These are phyloP conservation scores for Penaeus monodon DNA, from an alignment of 2,888 invertebrate genomes.

Conservation along the genomic window DNA sequence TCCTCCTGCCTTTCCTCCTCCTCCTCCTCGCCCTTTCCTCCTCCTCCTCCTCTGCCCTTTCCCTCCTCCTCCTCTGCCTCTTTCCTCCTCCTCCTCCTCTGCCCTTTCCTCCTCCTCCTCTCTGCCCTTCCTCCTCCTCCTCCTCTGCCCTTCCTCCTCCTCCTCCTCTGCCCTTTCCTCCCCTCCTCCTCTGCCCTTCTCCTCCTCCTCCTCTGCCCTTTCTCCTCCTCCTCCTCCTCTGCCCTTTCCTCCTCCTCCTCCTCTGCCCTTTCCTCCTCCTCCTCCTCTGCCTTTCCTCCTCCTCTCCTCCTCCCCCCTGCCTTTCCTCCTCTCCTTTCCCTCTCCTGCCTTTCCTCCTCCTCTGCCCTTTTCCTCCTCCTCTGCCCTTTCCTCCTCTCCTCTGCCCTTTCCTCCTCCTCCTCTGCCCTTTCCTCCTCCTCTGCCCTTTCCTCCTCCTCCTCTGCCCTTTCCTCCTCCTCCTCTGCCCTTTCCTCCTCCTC, in stretches of 20 bases:
- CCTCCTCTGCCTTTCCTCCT: not conserved
- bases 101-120: not conserved
- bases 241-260: not conserved
- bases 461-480: too few relatives aligned
- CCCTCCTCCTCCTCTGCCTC: not conserved
- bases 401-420: not conserved
- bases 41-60: not conserved
- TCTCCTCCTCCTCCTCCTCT: not conserved
- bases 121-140: not conserved
- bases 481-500: too few relatives aligned
- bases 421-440: not conserved
- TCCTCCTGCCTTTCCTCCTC: not conserved
- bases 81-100: too few relatives aligned
- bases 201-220: not conserved
- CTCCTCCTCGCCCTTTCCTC: not conserved
- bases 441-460: not conserved
- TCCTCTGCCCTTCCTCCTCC: not conserved
- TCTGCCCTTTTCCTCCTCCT: not conserved
- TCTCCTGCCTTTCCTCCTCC: not conserved
- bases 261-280: not conserved
- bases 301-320: not conserved
- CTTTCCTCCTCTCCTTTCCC: not conserved
- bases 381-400: not conserved
- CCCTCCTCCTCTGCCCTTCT: not conserved
- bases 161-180: not conserved